phyloP scores from a whole-genome alignment of 2,797 vertebrate species.

The Amblyraja radiata region DNA sequence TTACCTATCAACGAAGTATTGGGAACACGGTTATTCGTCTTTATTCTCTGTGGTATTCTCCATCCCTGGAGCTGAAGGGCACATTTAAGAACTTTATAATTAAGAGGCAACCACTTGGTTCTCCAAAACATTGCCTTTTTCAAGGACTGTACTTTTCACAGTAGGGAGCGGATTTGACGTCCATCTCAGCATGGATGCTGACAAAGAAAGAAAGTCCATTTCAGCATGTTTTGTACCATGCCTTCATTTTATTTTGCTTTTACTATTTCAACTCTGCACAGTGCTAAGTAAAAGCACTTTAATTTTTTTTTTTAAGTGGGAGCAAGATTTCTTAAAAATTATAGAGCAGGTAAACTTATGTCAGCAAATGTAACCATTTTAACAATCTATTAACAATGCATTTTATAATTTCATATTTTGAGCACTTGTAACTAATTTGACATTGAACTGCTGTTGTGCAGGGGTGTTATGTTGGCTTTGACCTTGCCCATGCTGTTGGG shows the following conservation, averaged over 20 bases:
- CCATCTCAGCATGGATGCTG: not conserved
- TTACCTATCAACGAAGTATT: not conserved
- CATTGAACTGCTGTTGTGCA: constrained; percentile 47
- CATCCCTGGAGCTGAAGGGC: not conserved
- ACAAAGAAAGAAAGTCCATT: not conserved
- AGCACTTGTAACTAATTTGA: not conserved
- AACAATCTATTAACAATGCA: not conserved
- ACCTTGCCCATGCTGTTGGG: constrained; percentile 84
- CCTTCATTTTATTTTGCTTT: not conserved
- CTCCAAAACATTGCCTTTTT: not conserved
- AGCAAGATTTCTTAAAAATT: not conserved
- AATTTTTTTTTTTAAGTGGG: not conserved
- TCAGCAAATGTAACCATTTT: not conserved
- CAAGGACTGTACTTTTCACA: not conserved
- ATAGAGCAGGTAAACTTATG: not conserved
- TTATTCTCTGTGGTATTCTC: not conserved
- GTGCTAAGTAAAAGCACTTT: not conserved
- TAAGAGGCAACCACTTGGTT: not conserved
- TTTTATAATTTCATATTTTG: not conserved
- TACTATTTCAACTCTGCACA: not conserved
- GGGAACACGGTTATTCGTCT: not conserved
- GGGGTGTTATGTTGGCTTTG: constrained; percentile 88
- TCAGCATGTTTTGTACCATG: not conserved
- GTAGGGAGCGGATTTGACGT: not conserved
- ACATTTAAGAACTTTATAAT: not conserved